Percentiles rank a stretch among this genome's conserved stretches.
phyloP scores from a whole-genome alignment of 2,797 vertebrate species.

The Cetoscarus ocellatus region DNA sequence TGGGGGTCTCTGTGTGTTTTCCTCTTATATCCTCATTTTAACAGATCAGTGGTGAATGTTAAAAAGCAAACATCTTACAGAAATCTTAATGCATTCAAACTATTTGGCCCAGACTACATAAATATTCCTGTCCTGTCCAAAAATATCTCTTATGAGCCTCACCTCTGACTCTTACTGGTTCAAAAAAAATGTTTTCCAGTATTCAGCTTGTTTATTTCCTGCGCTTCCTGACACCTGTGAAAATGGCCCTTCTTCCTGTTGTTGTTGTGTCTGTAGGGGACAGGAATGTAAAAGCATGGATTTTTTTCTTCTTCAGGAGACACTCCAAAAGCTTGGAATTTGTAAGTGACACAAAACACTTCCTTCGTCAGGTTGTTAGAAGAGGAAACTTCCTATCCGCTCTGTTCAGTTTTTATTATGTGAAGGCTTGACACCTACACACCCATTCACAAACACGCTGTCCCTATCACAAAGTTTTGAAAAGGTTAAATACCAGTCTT shows the following conservation, averaged over 20 bases:
- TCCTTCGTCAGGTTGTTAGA: constrained; percentile 18
- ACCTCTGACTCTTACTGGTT: constrained; percentile 77
- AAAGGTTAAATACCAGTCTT: not conserved
- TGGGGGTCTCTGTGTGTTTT: not conserved
- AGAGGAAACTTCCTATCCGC: constrained; percentile 47
- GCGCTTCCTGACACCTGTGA: constrained; percentile 98
- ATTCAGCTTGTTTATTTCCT: constrained; percentile 88
- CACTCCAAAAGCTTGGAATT: constrained; percentile 82
- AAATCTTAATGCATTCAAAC: constrained; percentile 15
- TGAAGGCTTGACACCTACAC: constrained; percentile 6
- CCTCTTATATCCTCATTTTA: not conserved
- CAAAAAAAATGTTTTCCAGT: constrained; percentile 81
- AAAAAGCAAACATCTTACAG: not conserved
- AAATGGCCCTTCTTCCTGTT: constrained; percentile 96
- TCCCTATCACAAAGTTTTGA: not conserved
- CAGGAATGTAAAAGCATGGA: constrained; percentile 87
- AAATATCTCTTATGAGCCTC: constrained; percentile 80
- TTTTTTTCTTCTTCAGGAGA: constrained; percentile 75
- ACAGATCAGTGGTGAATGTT: not conserved
- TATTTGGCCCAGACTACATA: constrained; percentile 30
- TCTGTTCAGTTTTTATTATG: constrained; percentile 40
- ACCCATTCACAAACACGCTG: not conserved
- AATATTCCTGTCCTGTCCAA: constrained; percentile 65
- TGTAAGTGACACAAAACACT: constrained; percentile 68
- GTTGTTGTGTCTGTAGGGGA: constrained; percentile 95